phyloP scores from a whole-genome alignment of 2,113 vertebrate species.

The Lepidiolamprologus cunningtoni region DNA sequence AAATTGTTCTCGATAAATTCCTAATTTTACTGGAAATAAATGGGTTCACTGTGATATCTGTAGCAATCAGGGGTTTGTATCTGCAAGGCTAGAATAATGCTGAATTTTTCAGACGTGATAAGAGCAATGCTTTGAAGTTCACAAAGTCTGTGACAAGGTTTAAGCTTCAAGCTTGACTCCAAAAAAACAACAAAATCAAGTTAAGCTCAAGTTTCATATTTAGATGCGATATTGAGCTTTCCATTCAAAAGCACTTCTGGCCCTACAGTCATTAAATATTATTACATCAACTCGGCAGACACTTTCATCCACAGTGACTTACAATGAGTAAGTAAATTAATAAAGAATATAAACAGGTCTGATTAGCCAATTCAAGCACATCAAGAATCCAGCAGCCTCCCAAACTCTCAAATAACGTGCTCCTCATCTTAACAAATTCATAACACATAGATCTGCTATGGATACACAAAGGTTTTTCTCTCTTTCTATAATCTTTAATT shows the following conservation, averaged over 20 bases:
- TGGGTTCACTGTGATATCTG: neutral
- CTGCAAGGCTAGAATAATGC: neutral
- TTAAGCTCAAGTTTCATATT: neutral
- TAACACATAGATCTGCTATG: neutral
- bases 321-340: neutral
- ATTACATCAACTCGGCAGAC: neutral
- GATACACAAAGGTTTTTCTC: conserved; percentile 23
- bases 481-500: conserved; percentile 5
- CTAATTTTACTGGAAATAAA: neutral
- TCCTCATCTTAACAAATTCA: neutral
- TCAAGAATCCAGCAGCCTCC: neutral
- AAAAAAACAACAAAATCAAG: neutral
- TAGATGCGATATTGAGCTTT: neutral
- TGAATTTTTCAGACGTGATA: neutral
- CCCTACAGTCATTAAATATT: neutral
- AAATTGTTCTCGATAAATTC: neutral
- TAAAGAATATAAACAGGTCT: neutral
- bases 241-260: neutral
- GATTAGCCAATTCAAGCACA: neutral
- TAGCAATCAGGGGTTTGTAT: neutral
- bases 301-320: neutral
- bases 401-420: neutral
- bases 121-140: neutral
- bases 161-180: neutral
- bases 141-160: neutral